These are phyloP conservation scores for Rhinoraja longicauda DNA, from an alignment of 2,797 vertebrate species.

Conservation along the genomic window DNA sequence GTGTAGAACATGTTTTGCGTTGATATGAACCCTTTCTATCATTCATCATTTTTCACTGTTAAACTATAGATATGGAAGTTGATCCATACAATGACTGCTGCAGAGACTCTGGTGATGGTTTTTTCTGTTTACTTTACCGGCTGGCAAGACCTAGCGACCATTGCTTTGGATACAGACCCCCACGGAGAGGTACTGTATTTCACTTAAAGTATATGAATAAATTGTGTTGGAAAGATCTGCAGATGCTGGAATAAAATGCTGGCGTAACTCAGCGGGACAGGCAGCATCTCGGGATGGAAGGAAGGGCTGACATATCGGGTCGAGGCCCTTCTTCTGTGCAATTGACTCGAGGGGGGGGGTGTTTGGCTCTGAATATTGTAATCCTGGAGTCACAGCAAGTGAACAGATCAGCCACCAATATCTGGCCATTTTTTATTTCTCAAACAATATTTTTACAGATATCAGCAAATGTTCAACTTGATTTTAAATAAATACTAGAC, in stretches of 20 bases:
- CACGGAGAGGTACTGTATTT: constrained; percentile 21
- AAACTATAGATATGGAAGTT: neutral
- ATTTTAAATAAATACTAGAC: neutral
- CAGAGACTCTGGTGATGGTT: neutral
- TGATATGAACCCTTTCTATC: neutral
- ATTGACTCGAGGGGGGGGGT: too few species aligned
- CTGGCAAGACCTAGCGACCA: neutral
- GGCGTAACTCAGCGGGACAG: too few species aligned
- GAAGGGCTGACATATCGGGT: too few species aligned
- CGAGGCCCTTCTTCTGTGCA: too few species aligned
- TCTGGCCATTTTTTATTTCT: neutral
- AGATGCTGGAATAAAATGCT: too few species aligned
- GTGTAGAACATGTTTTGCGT: neutral
- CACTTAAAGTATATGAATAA: neutral
- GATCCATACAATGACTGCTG: constrained; percentile 29
- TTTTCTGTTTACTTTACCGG: neutral
- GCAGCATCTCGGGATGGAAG: too few species aligned
- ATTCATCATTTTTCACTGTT: neutral
- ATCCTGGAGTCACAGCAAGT: too few species aligned
- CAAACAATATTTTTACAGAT: neutral
- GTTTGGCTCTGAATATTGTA: too few species aligned
- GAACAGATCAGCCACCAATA: too few species aligned
- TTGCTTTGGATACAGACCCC: constrained; percentile 29
- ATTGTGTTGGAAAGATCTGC: neutral
- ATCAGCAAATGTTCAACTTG: too few species aligned